A percentile compares a stretch with the other conserved stretches of the same genome.
Evolutionary conservation across 2,888 invertebrate genomes (phyloP).

Genomic region (Caenorhabditis parvicauda): DNA sequence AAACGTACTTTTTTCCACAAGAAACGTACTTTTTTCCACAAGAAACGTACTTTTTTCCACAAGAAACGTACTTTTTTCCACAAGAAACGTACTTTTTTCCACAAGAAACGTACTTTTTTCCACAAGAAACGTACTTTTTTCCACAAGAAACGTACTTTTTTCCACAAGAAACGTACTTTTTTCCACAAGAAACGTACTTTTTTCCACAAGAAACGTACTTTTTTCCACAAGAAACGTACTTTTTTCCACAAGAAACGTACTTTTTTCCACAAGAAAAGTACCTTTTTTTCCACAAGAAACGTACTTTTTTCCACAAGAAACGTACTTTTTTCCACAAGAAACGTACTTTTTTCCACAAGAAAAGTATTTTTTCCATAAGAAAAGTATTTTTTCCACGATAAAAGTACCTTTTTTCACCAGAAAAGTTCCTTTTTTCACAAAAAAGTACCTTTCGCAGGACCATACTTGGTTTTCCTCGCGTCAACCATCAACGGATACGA

Average conservation of each 20-base stretch:
- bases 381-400: not conserved
- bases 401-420: not conserved
- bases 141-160: slow-evolving; percentile 1
- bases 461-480: slow-evolving; percentile 74
- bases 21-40: slow-evolving; percentile 1
- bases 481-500: slow-evolving; percentile 88
- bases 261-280: slow-evolving; percentile 4
- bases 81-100: not conserved
- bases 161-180: not conserved
- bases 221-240: slow-evolving; percentile 2
- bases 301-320: slow-evolving; percentile 1
- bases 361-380: not conserved
- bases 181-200: slow-evolving; percentile 1
- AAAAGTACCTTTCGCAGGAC: slow-evolving; percentile 31
- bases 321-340: not conserved
- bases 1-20: not conserved
- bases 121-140: not conserved
- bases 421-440: not conserved
- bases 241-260: not conserved
- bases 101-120: slow-evolving; percentile 2
- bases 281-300: not conserved
- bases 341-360: not conserved
- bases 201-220: not conserved
- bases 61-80: slow-evolving; percentile 2
- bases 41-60: not conserved